Conservation (phyloP, 2,797 vertebrate genomes). For the Sebastes minor region DNA sequence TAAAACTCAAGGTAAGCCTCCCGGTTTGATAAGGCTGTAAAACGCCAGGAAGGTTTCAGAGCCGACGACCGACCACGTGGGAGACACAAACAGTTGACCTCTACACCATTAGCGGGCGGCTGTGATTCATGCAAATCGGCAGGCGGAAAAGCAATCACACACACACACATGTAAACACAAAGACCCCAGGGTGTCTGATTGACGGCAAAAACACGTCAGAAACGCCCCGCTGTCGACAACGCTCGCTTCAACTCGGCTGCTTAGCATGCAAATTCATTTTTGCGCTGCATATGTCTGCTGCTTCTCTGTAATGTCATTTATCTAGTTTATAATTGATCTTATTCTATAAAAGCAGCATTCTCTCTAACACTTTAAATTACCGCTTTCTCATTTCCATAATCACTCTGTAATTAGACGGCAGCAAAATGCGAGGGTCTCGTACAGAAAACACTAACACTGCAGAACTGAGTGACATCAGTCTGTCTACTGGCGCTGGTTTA, state of each 20-base stretch:
- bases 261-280: conserved; percentile 26
- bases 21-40: conserved; percentile 47
- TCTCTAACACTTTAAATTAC: conserved; percentile 22
- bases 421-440: conserved; percentile 7
- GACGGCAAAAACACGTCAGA: conserved; percentile 29
- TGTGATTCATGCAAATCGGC: conserved; percentile 3
- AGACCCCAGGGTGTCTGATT: conserved; percentile 9
- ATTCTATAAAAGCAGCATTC: conserved; percentile 42
- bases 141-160: background rate
- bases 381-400: conserved; percentile 45
- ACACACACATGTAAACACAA: conserved; percentile 24
- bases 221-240: background rate
- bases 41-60: conserved; percentile 39
- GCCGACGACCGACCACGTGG: background rate
- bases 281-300: background rate
- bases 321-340: conserved; percentile 33
- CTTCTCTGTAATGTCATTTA: conserved; percentile 19
- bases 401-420: conserved; percentile 42
- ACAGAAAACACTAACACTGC: background rate
- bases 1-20: conserved; percentile 50
- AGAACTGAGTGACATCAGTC: conserved; percentile 12
- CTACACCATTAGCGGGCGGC: conserved; percentile 28
- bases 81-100: conserved; percentile 47
- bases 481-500: background rate
- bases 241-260: background rate